phyloP scores from a whole-genome alignment of 2,888 invertebrate genomes.

The Crocallis elinguaria region DNA sequence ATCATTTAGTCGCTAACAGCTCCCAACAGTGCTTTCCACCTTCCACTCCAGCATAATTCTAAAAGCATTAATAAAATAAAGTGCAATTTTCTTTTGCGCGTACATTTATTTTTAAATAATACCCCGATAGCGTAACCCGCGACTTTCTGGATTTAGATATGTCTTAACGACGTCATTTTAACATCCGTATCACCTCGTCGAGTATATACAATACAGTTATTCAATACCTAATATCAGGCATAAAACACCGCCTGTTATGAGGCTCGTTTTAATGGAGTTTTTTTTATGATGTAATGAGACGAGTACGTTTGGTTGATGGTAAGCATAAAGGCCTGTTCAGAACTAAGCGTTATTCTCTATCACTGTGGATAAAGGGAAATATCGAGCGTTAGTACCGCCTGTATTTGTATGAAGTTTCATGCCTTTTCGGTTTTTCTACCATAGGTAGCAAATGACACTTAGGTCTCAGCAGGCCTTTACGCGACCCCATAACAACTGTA shows the following conservation, averaged over 20 bases:
- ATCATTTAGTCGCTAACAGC: background rate
- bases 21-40: background rate
- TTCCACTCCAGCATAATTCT: background rate
- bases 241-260: background rate
- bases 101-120: conserved; percentile 8
- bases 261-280: conserved; percentile 4
- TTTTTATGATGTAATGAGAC: no score
- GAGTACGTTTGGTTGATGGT: no score
- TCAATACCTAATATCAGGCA: conserved; percentile 40
- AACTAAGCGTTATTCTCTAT: no score
- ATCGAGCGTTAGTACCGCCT: no score
- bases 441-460: no score
- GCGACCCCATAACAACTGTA: no score
- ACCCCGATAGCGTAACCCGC: conserved; percentile 11
- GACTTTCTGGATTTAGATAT: conserved; percentile 45
- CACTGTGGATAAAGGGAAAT: no score
- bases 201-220: conserved; percentile 34
- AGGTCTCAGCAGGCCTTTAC: no score
- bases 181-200: conserved; percentile 36
- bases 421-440: no score
- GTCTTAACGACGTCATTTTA: conserved; percentile 46
- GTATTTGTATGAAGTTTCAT: no score
- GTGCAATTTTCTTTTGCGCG: background rate
- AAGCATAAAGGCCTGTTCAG: no score
- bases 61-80: background rate